A percentile compares a stretch with the other conserved stretches of the same genome.
These are phyloP conservation scores for Macquaria ambigua DNA, from an alignment of 2,113 vertebrate species.

Conservation along the genomic window DNA sequence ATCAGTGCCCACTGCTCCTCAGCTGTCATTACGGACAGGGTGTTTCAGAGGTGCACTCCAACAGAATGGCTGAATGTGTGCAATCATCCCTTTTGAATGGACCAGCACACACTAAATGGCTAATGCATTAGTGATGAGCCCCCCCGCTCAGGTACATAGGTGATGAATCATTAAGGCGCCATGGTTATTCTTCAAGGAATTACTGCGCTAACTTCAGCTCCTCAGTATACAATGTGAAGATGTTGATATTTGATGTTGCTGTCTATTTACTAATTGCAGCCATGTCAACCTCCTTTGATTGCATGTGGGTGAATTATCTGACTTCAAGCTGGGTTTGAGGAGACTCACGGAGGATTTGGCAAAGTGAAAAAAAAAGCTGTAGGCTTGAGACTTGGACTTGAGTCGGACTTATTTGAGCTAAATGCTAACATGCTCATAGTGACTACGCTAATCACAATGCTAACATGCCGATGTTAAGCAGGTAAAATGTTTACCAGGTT, in stretches of 20 bases:
- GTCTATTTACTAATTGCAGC: conserved; percentile 31
- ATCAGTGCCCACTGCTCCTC: conserved; percentile 65
- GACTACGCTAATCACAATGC: background rate
- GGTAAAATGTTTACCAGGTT: background rate
- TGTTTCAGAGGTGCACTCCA: conserved; percentile 49
- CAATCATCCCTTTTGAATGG: conserved; percentile 63
- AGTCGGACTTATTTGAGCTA: background rate
- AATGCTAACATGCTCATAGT: background rate
- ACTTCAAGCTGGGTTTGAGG: conserved; percentile 10
- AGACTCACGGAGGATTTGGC: background rate
- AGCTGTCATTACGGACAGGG: conserved; percentile 43
- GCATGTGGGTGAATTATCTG: background rate
- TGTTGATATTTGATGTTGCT: conserved; percentile 55
- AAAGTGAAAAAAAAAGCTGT: background rate
- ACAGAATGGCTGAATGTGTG: conserved; percentile 45
- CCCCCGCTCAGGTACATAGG: conserved; percentile 34
- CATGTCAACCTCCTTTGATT: conserved; percentile 26
- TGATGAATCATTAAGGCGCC: conserved; percentile 51
- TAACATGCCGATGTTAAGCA: background rate
- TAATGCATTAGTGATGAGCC: conserved; percentile 75
- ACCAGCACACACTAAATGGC: conserved; percentile 58
- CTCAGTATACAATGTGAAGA: background rate
- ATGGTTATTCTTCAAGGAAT: conserved; percentile 17
- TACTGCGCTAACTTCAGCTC: conserved; percentile 19
- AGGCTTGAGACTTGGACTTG: background rate